Conservation (phyloP, 2,113 vertebrate genomes). For the Rhea pennata region DNA sequence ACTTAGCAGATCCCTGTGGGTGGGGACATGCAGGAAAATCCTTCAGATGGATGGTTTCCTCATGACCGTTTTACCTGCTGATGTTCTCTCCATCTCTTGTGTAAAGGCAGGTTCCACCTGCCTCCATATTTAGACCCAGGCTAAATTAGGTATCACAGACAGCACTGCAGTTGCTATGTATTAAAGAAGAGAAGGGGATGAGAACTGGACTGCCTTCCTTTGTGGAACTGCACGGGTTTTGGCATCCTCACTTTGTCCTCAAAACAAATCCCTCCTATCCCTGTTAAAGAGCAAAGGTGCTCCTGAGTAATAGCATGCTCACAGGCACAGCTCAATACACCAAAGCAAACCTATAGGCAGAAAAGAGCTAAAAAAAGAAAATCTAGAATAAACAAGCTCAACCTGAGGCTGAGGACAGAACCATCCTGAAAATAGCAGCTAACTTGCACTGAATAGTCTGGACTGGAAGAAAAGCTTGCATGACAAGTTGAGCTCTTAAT, state of each 20-base stretch:
- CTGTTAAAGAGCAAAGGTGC: neutral
- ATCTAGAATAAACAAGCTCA: neutral
- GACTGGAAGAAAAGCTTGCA: neutral
- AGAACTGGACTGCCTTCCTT: neutral
- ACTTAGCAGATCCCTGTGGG: neutral
- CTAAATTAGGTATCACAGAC: neutral
- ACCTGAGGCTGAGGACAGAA: neutral
- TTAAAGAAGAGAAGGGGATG: neutral
- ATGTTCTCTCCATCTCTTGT: neutral
- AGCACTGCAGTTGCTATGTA: neutral
- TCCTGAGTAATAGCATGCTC: neutral
- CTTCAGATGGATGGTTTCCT: neutral
- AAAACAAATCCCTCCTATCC: neutral
- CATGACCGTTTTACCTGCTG: neutral
- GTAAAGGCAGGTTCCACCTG: neutral
- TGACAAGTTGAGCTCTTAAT: neutral
- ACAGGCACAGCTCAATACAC: neutral
- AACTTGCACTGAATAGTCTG: neutral
- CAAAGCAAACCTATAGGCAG: neutral
- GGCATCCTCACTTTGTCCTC: neutral
- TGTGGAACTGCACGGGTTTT: neutral
- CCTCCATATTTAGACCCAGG: neutral
- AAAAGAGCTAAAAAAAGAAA: neutral
- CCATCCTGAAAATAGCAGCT: neutral
- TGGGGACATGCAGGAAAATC: neutral